phyloP scores from a whole-genome alignment of 1,140 invertebrate genomes.

The Drosophila triauraria region DNA sequence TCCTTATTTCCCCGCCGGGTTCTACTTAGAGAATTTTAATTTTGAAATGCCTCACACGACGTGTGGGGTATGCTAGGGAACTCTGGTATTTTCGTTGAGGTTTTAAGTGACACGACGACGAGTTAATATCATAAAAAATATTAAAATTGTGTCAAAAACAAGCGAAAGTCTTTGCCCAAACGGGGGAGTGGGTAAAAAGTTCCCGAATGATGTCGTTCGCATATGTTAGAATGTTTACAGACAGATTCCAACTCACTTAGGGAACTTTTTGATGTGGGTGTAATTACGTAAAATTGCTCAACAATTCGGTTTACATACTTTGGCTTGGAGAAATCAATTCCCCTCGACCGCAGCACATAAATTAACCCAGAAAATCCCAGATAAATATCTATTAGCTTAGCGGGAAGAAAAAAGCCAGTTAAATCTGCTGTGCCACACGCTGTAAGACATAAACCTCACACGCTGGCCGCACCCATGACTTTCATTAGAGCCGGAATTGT shows the following conservation, averaged over 20 bases:
- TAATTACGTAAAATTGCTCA: conserved; percentile 35
- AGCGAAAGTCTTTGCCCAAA: conserved; percentile 10
- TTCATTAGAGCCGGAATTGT: conserved; percentile 57
- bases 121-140: conserved; percentile 49
- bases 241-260: conserved; percentile 39
- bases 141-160: conserved; percentile 47
- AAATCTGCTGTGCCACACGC: conserved; percentile 46
- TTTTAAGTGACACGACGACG: conserved; percentile 52
- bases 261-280: conserved; percentile 37
- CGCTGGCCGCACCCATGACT: conserved; percentile 36
- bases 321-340: conserved; percentile 33
- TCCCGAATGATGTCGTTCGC: conserved; percentile 21
- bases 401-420: conserved; percentile 20
- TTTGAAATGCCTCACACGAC: conserved; percentile 48
- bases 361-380: conserved; percentile 35
- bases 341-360: conserved; percentile 19
- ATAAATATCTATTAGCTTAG: conserved; percentile 57
- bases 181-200: background rate
- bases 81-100: conserved; percentile 39
- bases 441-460: conserved; percentile 46
- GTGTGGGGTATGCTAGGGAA: background rate
- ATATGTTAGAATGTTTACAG: conserved; percentile 43
- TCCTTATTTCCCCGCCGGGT: conserved; percentile 23
- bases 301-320: conserved; percentile 32
- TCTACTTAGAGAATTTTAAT: conserved; percentile 63